phyloP scores from a whole-genome alignment of 2,888 invertebrate species.

The Cantharis flavilabris region DNA sequence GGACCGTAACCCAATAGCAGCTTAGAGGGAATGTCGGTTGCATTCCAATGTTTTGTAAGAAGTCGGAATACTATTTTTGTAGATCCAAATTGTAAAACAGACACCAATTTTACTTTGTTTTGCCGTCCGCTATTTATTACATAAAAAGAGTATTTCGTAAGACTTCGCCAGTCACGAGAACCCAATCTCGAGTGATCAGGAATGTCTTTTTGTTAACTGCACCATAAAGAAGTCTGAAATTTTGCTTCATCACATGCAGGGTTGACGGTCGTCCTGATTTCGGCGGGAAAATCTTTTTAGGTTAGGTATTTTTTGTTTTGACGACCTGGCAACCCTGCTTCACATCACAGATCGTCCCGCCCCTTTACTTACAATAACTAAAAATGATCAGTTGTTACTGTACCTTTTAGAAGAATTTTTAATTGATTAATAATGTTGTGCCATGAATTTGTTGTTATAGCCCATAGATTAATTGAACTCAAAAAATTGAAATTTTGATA shows the following conservation, averaged over 20 bases:
- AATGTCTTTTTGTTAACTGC: not conserved
- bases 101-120: not conserved
- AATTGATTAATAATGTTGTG: not conserved
- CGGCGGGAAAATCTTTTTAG: too few relatives aligned
- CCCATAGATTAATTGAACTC: not conserved
- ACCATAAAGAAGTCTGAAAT: not conserved
- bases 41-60: not conserved
- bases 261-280: not conserved
- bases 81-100: not conserved
- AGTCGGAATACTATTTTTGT: not conserved
- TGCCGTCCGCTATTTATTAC: not conserved
- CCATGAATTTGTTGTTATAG: not conserved
- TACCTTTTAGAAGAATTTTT: not conserved
- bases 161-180: not conserved
- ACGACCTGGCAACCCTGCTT: not conserved
- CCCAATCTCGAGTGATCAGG: too few relatives aligned
- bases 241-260: not conserved
- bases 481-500: not conserved
- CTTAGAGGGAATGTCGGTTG: not conserved
- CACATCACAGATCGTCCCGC: not conserved
- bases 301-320: not conserved
- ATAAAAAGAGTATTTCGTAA: not conserved
- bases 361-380: not conserved
- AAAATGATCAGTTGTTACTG: not conserved
- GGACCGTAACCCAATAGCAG: not conserved